phyloP scores from a whole-genome alignment of 2,797 vertebrate genomes.

The Rhinogobio ventralis region DNA sequence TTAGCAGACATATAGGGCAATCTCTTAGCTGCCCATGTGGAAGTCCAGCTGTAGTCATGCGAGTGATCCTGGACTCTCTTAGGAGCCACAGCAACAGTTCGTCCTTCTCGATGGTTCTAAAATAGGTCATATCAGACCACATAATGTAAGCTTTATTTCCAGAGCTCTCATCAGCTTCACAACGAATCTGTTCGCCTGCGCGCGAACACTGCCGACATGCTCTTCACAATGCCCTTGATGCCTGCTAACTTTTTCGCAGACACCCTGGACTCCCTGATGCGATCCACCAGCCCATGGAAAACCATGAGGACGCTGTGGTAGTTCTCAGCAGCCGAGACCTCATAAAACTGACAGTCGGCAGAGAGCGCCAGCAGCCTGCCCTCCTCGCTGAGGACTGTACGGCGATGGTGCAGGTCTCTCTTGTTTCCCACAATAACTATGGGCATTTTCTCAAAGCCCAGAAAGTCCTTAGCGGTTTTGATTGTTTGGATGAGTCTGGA shows the following conservation, averaged over 20 bases:
- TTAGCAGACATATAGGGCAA: conserved; percentile 16
- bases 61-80: neutral
- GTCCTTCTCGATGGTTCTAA: conserved; percentile 18
- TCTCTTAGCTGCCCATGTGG: neutral
- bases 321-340: conserved; percentile 82
- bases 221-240: conserved; percentile 81
- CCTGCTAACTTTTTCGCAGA: conserved; percentile 74
- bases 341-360: conserved; percentile 80
- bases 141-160: conserved; percentile 4
- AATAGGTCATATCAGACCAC: conserved; percentile 42
- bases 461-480: conserved; percentile 75
- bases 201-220: conserved; percentile 79
- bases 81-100: neutral
- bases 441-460: conserved; percentile 77
- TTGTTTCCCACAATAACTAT: conserved; percentile 84
- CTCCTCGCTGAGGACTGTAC: conserved; percentile 80
- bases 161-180: conserved; percentile 59
- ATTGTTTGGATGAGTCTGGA: conserved; percentile 77
- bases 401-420: conserved; percentile 76
- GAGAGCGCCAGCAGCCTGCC: conserved; percentile 79
- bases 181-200: conserved; percentile 80
- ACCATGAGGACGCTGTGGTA: conserved; percentile 81
- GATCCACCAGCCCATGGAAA: conserved; percentile 78
- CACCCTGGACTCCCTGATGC: conserved; percentile 74
- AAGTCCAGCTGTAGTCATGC: conserved; percentile 18